Conservation (phyloP, 2,888 invertebrate genomes). For the Eupeodes luniger region DNA sequence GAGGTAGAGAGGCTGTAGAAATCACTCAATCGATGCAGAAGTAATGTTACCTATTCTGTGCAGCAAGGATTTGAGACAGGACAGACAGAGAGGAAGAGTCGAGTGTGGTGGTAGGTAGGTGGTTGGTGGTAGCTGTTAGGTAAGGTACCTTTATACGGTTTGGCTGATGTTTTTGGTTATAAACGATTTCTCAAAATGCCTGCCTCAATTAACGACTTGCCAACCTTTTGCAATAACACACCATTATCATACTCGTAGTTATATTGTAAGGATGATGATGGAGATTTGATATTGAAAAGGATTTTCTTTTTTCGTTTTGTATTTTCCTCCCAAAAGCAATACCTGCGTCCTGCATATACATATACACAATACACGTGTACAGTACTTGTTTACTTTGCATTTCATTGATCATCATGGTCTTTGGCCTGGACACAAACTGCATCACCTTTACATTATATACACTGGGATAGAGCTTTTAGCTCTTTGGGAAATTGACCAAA, state of each 20-base stretch:
- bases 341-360: too few relatives aligned
- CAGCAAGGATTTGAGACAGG: slow-evolving; percentile 40
- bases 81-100: neutral
- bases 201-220: slow-evolving; percentile 73
- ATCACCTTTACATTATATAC: neutral
- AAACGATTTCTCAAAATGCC: slow-evolving; percentile 74
- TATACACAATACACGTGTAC: too few relatives aligned
- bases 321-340: neutral
- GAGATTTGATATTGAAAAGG: slow-evolving; percentile 30
- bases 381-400: slow-evolving; percentile 63
- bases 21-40: slow-evolving; percentile 74
- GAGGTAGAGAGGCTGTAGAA: slow-evolving; percentile 45
- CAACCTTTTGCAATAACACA: slow-evolving; percentile 63
- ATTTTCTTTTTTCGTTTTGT: slow-evolving; percentile 9
- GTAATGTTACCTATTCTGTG: slow-evolving; percentile 43
- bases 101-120: slow-evolving; percentile 17
- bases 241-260: neutral
- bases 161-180: slow-evolving; percentile 28
- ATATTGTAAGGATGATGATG: neutral
- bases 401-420: slow-evolving; percentile 73
- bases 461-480: slow-evolving; percentile 40
- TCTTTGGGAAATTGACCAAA: slow-evolving; percentile 73
- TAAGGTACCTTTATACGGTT: neutral
- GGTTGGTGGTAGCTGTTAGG: too few relatives aligned
- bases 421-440: slow-evolving; percentile 45